phyloP scores from a whole-genome alignment of 1,140 invertebrate genomes.

The Phortica variegata region DNA sequence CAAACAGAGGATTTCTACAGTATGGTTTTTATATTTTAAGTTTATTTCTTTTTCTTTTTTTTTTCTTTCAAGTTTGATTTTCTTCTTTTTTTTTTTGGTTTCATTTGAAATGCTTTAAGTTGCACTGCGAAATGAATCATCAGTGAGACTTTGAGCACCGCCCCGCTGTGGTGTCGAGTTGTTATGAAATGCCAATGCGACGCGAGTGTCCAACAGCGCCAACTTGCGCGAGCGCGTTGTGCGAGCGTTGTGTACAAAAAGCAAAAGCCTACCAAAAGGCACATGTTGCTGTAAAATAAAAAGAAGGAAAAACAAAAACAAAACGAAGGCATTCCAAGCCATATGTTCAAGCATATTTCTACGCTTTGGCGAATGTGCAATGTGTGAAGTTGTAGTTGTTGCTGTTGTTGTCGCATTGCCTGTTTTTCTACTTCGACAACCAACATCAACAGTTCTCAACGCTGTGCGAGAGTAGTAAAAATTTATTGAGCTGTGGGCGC shows the following conservation, averaged over 20 bases:
- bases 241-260: too few species aligned
- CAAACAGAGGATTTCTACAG: conserved; percentile 49
- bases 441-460: conserved; percentile 1
- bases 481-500: conserved; percentile 56
- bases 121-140: conserved; percentile 46
- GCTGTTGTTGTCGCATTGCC: too few species aligned
- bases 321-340: too few species aligned
- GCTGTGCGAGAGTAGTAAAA: conserved; percentile 52
- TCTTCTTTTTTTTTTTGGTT: conserved; percentile 12
- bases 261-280: too few species aligned
- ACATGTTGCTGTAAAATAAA: too few species aligned
- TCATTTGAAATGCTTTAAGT: conserved; percentile 5
- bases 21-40: conserved; percentile 36
- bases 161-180: conserved; percentile 50
- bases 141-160: conserved; percentile 36
- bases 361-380: conserved; percentile 16
- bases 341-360: too few species aligned
- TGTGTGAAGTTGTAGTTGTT: conserved; percentile 51
- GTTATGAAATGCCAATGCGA: background rate
- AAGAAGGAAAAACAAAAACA: too few species aligned
- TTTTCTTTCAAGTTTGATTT: conserved; percentile 15
- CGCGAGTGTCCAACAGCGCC: conserved; percentile 18
- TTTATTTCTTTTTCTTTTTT: conserved; percentile 8
- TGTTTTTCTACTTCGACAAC: conserved; percentile 17
- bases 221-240: background rate